These are phyloP conservation scores for Athene noctua DNA, from an alignment of 2,113 vertebrate species.

Conservation along the genomic window DNA sequence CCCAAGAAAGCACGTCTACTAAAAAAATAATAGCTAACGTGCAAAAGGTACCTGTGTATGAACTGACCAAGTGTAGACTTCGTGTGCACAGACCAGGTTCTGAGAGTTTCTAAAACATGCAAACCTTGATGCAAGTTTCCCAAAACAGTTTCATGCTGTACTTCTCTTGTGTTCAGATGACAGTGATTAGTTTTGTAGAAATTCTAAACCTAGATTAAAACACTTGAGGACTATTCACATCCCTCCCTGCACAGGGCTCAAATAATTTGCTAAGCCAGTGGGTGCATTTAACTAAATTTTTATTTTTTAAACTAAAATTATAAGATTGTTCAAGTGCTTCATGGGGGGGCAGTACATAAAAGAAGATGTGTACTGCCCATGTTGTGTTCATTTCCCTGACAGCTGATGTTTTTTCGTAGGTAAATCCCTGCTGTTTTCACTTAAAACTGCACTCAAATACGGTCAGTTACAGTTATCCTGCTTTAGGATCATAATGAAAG, in stretches of 20 bases:
- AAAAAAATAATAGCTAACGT: not conserved
- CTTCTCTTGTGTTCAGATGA: not conserved
- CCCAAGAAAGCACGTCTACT: not conserved
- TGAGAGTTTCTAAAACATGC: not conserved
- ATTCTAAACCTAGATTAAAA: not conserved
- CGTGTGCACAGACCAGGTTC: rapidly evolving
- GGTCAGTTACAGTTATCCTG: not conserved
- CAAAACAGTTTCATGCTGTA: rapidly evolving
- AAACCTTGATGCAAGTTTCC: not conserved
- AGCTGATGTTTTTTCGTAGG: not conserved
- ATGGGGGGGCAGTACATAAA: not conserved
- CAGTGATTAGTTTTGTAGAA: not conserved
- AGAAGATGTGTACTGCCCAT: not conserved
- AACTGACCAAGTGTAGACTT: not conserved
- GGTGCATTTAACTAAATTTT: not conserved
- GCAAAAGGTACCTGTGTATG: not conserved
- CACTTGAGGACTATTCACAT: not conserved
- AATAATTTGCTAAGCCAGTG: not conserved
- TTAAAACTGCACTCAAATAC: not conserved
- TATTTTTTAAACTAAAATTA: not conserved
- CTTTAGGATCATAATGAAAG: not conserved
- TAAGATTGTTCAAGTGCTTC: not conserved
- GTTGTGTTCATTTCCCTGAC: not conserved
- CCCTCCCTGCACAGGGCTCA: not conserved
- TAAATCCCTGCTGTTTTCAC: not conserved